Base-by-base conservation (phyloP, 2,797 vertebrate genomes). In the Notolepis coatsorum region DNA sequence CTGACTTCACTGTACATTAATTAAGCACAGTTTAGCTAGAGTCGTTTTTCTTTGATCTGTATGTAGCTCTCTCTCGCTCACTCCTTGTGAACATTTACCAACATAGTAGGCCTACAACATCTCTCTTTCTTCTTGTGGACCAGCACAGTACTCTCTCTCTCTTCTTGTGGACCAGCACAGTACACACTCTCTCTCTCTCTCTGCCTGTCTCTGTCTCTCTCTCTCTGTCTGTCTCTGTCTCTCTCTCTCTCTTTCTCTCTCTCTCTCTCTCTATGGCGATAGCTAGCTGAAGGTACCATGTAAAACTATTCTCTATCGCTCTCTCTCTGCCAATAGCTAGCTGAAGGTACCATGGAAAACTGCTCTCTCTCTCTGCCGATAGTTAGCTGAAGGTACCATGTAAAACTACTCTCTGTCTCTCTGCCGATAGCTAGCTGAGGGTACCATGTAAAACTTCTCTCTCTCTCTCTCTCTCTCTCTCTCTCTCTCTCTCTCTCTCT, bases 291-390 rank as follows among this genome's bases (percentile, higher is more conserved):
- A 58, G 75, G 73, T 60, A 61, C 52, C 74, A 56, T 89, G 85
- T 88, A 85, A 80, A 88, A 87, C 68, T 83, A 84, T 80, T 87
- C 79, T 76, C 41, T n/a, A n/a, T n/a, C n/a, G n/a, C n/a, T n/a
- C n/a, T n/a, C n/a, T n/a, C n/a, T n/a, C 9, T 35, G 3, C 38
- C 55, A 53, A 7, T 17, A 25, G 68, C 59, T 58, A 48, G 63
- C 67, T 21, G n/a, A n/a, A n/a, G n/a, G n/a, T n/a, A n/a, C n/a
- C n/a, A n/a, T n/a, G n/a, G n/a, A n/a, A n/a, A n/a, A n/a, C 31
- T 18, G 61, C 67, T 69, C 49, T 56, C 0, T 73, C 60, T 20
- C 65, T 53, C 12, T 63, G 73, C 69, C 68, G 77, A 72, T 79
- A 80, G 80, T 68, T 20, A 73, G 76, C 82, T 72, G 68, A 73